A percentile compares a stretch with the other conserved stretches of the same genome.
phyloP scores from a whole-genome alignment of 2,113 vertebrate genomes.

The Corythornis vintsioides region DNA sequence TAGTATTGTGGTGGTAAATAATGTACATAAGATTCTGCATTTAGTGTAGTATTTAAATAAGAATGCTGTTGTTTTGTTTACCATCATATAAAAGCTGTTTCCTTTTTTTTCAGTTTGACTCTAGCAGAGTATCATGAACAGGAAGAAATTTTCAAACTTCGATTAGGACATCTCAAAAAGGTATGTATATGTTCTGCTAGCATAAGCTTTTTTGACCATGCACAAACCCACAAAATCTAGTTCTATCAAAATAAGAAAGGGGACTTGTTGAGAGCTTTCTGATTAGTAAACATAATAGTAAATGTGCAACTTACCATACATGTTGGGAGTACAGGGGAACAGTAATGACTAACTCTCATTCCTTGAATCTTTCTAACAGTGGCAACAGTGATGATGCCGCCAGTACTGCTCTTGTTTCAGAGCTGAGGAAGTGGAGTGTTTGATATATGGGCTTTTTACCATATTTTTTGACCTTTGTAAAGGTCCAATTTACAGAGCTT shows the following conservation, averaged over 20 bases:
- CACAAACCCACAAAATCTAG: neutral
- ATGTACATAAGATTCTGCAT: neutral
- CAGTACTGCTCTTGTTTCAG: neutral
- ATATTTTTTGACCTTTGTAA: neutral
- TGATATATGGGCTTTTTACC: neutral
- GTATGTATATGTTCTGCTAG: conserved; percentile 69
- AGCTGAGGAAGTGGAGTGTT: neutral
- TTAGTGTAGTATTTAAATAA: neutral
- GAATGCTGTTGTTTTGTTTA: neutral
- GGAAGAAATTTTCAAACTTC: conserved; percentile 99
- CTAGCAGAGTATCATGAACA: conserved; percentile 98
- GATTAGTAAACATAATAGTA: neutral
- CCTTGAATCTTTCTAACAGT: neutral
- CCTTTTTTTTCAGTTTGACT: conserved; percentile 85
- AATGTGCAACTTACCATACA: neutral
- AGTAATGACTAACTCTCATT: neutral
- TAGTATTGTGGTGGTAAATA: neutral
- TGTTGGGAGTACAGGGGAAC: neutral
- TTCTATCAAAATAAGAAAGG: neutral
- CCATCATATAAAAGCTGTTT: neutral
- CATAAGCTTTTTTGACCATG: neutral
- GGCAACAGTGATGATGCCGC: neutral
- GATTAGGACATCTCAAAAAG: conserved; percentile 99
- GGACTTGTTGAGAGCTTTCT: neutral
- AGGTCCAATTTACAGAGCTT: neutral